Evolutionary conservation across 2,797 vertebrate species (phyloP).

Genomic region (Enteromius unitaeniatus): DNA sequence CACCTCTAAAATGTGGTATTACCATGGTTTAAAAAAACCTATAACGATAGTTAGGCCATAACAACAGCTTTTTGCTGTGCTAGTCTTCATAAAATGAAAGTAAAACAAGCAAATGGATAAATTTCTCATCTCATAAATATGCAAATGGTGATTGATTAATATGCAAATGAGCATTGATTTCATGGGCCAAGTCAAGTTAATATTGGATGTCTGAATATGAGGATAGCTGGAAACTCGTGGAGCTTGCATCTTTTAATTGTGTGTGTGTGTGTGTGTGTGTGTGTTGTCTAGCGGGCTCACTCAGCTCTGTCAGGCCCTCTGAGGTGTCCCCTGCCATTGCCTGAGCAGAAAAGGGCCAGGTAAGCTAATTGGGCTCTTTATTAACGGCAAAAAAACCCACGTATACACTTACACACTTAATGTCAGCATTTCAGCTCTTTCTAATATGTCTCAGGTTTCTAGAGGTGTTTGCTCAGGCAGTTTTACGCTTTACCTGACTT

Average conservation of each 20-base stretch:
- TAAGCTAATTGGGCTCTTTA: slow-evolving; percentile 79
- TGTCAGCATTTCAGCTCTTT: slow-evolving; percentile 50
- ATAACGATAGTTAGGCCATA: not conserved
- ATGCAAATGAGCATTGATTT: slow-evolving; percentile 58
- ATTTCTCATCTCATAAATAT: slow-evolving; percentile 43
- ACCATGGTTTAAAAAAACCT: not conserved
- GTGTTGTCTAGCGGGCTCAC: slow-evolving; percentile 75
- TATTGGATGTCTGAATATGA: slow-evolving; percentile 40
- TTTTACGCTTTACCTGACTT: slow-evolving; percentile 35
- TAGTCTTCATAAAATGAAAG: slow-evolving; percentile 26
- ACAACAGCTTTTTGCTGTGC: slow-evolving; percentile 7
- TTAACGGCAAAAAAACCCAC: slow-evolving; percentile 62
- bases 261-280: slow-evolving; percentile 66
- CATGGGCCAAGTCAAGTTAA: slow-evolving; percentile 25
- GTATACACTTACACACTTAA: not conserved
- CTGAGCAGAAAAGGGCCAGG: slow-evolving; percentile 73
- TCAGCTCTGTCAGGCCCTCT: slow-evolving; percentile 73
- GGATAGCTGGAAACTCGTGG: slow-evolving; percentile 26
- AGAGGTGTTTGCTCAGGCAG: slow-evolving; percentile 44
- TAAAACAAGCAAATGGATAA: slow-evolving; percentile 14
- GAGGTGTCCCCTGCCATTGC: slow-evolving; percentile 64
- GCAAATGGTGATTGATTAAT: slow-evolving; percentile 48
- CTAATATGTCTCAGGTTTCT: slow-evolving; percentile 46
- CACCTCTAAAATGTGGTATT: not conserved
- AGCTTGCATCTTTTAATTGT: slow-evolving; percentile 58